Percentiles rank a stretch among this genome's conserved stretches.
Conservation (phyloP, 1,140 invertebrate genomes). For the Stegodyphus mimosarum region DNA sequence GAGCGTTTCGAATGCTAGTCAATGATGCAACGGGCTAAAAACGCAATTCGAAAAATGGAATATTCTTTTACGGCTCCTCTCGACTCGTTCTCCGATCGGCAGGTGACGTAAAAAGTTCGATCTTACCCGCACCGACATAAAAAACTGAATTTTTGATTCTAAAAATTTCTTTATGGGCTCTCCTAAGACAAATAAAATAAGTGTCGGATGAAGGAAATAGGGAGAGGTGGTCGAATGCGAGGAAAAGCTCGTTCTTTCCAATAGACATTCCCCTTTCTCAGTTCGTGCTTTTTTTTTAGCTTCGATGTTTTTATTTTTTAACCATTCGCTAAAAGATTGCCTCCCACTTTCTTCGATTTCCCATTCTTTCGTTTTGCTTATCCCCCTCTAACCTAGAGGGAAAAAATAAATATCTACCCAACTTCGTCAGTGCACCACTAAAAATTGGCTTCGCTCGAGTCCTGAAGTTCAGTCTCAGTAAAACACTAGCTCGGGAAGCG, state of each 20-base stretch:
- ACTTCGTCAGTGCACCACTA: slow-evolving; percentile 19
- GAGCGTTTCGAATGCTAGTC: not conserved
- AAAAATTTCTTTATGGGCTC: slow-evolving; percentile 53
- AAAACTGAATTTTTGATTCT: slow-evolving; percentile 57
- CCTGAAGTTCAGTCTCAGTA: slow-evolving; percentile 21
- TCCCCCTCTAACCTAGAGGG: slow-evolving; percentile 1
- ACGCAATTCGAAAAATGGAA: slow-evolving; percentile 35
- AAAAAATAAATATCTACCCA: slow-evolving; percentile 9
- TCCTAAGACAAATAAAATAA: slow-evolving; percentile 60
- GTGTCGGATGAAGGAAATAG: slow-evolving; percentile 17
- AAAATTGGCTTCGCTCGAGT: slow-evolving; percentile 41
- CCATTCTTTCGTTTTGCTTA: slow-evolving; percentile 45
- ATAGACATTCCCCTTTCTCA: not conserved
- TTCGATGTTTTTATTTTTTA: too few relatives aligned
- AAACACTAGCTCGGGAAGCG: slow-evolving; percentile 9
- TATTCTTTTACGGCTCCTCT: slow-evolving; percentile 32
- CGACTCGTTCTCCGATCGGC: slow-evolving; percentile 25
- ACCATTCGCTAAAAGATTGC: slow-evolving; percentile 52
- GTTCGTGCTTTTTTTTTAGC: not conserved
- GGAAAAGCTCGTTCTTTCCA: slow-evolving; percentile 32
- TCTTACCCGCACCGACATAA: slow-evolving; percentile 20
- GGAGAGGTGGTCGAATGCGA: not conserved
- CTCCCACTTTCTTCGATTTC: slow-evolving; percentile 59
- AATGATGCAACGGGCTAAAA: not conserved
- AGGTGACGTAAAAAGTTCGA: slow-evolving; percentile 48